These are phyloP conservation scores for Agrilus cyanescens DNA, from an alignment of 2,888 invertebrate genomes.

Conservation along the genomic window DNA sequence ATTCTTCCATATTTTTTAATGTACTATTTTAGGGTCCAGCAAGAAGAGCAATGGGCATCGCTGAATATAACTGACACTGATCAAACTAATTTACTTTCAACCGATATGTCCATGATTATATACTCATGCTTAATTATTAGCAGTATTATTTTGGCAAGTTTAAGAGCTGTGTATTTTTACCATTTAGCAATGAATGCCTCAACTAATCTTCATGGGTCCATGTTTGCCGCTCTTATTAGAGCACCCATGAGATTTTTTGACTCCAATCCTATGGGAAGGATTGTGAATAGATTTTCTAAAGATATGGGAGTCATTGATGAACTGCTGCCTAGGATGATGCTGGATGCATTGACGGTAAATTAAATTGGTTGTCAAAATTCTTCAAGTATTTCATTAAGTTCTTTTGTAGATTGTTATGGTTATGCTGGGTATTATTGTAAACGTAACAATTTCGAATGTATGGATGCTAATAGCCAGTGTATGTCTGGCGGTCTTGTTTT, in stretches of 20 bases:
- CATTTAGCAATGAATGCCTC: slow-evolving; percentile 66
- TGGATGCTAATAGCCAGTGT: slow-evolving; percentile 47
- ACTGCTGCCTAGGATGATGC: slow-evolving; percentile 44
- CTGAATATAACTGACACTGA: no score
- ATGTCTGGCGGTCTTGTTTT: slow-evolving; percentile 47
- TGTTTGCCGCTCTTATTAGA: slow-evolving; percentile 67
- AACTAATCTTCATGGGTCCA: slow-evolving; percentile 62
- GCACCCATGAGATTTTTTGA: slow-evolving; percentile 77
- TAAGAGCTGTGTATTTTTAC: slow-evolving; percentile 47
- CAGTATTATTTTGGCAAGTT: slow-evolving; percentile 36
- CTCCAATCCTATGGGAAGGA: slow-evolving; percentile 48
- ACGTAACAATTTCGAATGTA: slow-evolving; percentile 54
- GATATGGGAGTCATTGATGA: slow-evolving; percentile 66
- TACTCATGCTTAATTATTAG: slow-evolving; percentile 29
- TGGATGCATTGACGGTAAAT: slow-evolving; percentile 45
- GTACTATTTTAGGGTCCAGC: no score
- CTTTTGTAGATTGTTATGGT: slow-evolving; percentile 37
- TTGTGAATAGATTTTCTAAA: slow-evolving; percentile 31
- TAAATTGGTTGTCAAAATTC: not conserved
- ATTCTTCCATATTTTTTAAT: no score
- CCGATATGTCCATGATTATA: slow-evolving; percentile 28
- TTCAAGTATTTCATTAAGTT: no score
- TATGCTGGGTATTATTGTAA: slow-evolving; percentile 51
- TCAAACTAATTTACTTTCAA: slow-evolving; percentile 4
- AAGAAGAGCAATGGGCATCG: no score